A percentile compares a stretch with the other conserved stretches of the same genome.
phyloP scores from a whole-genome alignment of 2,888 invertebrate species.

The Isoperla grammatica region DNA sequence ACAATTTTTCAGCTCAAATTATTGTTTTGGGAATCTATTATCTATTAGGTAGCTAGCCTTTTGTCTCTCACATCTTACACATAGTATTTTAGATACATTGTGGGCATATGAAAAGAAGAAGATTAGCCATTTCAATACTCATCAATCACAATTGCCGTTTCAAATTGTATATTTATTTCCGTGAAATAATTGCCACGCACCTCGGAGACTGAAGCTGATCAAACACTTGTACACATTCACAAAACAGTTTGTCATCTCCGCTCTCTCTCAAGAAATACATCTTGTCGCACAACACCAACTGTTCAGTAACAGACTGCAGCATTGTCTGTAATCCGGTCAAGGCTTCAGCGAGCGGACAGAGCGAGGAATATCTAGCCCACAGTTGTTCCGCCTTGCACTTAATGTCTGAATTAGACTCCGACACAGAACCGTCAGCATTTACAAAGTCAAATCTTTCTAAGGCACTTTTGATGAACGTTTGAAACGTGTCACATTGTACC shows the following conservation, averaged over 20 bases:
- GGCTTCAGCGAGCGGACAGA: slow-evolving; percentile 43
- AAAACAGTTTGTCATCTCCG: slow-evolving; percentile 42
- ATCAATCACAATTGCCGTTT: too few relatives aligned
- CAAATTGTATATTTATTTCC: too few relatives aligned
- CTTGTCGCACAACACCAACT: slow-evolving; percentile 51
- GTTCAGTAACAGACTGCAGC: slow-evolving; percentile 53
- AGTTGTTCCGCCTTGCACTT: slow-evolving; percentile 36
- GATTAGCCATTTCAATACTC: too few relatives aligned
- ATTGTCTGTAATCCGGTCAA: slow-evolving; percentile 48
- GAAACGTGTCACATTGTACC: slow-evolving; percentile 20
- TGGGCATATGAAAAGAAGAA: too few relatives aligned
- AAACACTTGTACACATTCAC: slow-evolving; percentile 52
- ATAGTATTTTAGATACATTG: too few relatives aligned
- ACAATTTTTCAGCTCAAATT: too few relatives aligned
- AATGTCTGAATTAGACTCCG: slow-evolving; percentile 36
- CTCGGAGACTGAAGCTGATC: slow-evolving; percentile 60
- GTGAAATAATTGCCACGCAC: slow-evolving; percentile 47
- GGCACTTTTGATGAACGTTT: slow-evolving; percentile 27
- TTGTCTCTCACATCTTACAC: too few relatives aligned
- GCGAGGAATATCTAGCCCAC: slow-evolving; percentile 38
- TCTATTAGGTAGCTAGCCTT: too few relatives aligned
- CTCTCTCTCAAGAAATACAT: slow-evolving; percentile 45
- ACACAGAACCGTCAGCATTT: not conserved
- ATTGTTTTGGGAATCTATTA: too few relatives aligned
- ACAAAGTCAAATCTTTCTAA: slow-evolving; percentile 22